Base-by-base conservation (phyloP, 1,140 invertebrate genomes). In the Microplitis demolitor region DNA sequence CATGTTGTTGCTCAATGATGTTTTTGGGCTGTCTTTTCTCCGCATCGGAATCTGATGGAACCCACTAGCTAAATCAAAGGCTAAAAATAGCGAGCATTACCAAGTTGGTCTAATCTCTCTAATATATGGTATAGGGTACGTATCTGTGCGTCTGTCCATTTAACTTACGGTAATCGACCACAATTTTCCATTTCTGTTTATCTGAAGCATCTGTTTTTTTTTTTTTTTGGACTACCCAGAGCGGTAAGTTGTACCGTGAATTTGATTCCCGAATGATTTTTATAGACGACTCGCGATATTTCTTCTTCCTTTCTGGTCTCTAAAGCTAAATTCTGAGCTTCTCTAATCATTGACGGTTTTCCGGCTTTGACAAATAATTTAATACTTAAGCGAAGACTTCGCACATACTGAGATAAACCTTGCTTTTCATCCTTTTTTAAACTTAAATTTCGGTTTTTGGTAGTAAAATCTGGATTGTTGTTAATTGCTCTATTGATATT, bases 301-400 rank as follows among this genome's bases (percentile, higher is more conserved):
- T 6, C 3, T 61, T 61, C 68, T 61, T 69, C 56, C 16, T 61
- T 69, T 69, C 61, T 56, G 8, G 35, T 69, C 60, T 69, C 68
- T 31, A 69, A 31, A 4, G 58, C 68, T 61, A 33, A 45, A 50
- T 69, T 69, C n/a, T 61, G 56, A 50, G 68, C 68, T 45, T 69
- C 37, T 13, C 56, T 35, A 50, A 61, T 61, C 3, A 37, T 62
- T 31, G 8, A 5, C 45, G 68, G 68, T 31, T 69, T 69, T 4
- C 56, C 31, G n/a, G 68, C 33, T 61, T 33, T 69, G 1, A 69
- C 68, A 34, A 61, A 69, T 45, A 69, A 45, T 69, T 69, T 69
- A 31, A 69, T 60, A 33, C 56, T 69, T 4, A 37, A 11, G n/a
- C 31, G 14, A 45, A 69, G 68, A 24, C 56, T 34, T 13, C 68